Evolutionary conservation across 2,797 vertebrate species (phyloP).

Genomic region (Onychomys arenicola): DNA sequence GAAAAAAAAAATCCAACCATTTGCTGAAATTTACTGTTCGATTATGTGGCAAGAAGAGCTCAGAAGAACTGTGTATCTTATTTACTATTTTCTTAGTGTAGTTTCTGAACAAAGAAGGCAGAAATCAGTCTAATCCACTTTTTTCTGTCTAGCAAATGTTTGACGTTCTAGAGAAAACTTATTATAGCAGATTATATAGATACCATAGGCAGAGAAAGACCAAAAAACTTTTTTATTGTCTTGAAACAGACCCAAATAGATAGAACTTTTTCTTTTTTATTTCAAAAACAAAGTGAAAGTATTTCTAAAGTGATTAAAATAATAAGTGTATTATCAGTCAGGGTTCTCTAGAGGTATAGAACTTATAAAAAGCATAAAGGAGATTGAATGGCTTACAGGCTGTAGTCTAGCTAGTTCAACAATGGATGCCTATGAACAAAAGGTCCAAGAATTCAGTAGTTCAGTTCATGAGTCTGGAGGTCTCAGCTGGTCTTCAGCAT

Average conservation of each 20-base stretch:
- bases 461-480: background rate
- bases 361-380: background rate
- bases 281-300: constrained; percentile 51
- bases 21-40: background rate
- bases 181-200: background rate
- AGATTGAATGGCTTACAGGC: background rate
- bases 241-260: constrained; percentile 19
- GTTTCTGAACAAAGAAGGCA: constrained; percentile 1
- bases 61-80: constrained; percentile 15
- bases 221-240: constrained; percentile 8
- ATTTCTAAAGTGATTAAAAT: constrained; percentile 49
- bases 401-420: background rate
- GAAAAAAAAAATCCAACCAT: background rate
- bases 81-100: constrained; percentile 9
- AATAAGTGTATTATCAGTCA: background rate
- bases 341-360: background rate
- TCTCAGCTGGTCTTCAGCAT: background rate
- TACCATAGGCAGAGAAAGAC: background rate
- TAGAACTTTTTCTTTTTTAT: background rate
- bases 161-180: background rate
- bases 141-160: background rate
- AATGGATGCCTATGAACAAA: background rate
- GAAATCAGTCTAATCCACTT: background rate
- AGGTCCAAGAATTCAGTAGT: background rate
- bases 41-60: background rate